Evolutionary conservation across 2,113 vertebrate genomes (phyloP), one percentile per base, ranked within the genome.

Genomic region (Antechinus flavipes): DNA sequence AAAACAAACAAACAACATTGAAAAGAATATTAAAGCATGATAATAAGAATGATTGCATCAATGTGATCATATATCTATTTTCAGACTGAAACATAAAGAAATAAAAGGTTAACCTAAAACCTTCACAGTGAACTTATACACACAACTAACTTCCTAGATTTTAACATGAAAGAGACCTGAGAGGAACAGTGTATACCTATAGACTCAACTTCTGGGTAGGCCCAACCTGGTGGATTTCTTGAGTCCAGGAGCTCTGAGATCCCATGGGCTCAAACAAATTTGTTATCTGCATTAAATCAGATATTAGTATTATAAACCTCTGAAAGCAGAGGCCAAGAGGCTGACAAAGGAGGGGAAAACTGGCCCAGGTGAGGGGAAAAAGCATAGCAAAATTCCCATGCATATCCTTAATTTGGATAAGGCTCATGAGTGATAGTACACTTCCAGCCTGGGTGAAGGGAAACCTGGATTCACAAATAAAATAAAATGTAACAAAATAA

Each of bases 381-480:
- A 68, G 3, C 26, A 84, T 22, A 42, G 42, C 19, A 84, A 84
- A 84, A 35, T 84, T 84, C 42, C 68, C 27, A 10, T 8, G 68
- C 68, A n/a, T 42, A 42, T 84, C 35, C 22, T 84, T 84, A 84
- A 84, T 84, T 42, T 42, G n/a, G n/a, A 84, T 42, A 42, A n/a
- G 68, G n/a, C 6, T 19, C 68, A 84, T 42, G 61, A 84, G 19
- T 42, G n/a, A 84, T 5, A 76, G 30, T n/a, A n/a, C 5, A 30
- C 58, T 61, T 68, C 30, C 61, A 42, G 7, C 16, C 35, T 84
- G 35, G 68, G 24, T 54, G 35, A 95, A 95, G 50, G 8, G 95
- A 96, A 96, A 95, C 53, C 3, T 68, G 30, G 92, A 14, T 42
- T 94, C 23, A 55, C 52, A 55, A 35, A 25, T 95, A 94, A 42